Conservation (phyloP, 2,888 invertebrate genomes). For the Abrostola triplasia region DNA sequence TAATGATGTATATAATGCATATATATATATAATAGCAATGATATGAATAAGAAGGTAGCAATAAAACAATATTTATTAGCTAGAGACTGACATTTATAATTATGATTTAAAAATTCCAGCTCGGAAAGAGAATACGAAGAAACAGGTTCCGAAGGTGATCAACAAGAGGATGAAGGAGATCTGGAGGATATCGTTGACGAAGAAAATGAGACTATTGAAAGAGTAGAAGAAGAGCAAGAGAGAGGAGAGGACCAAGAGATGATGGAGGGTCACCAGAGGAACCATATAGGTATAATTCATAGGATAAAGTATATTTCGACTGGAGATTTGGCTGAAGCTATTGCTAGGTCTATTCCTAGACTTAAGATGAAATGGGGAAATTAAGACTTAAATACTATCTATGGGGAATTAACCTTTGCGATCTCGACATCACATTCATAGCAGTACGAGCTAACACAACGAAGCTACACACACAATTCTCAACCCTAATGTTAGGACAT, state of each 20-base stretch:
- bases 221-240: conserved; percentile 80
- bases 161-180: conserved; percentile 89
- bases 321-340: background rate
- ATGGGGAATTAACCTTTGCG: conserved; percentile 77
- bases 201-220: conserved; percentile 55
- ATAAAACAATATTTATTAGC: too few relatives aligned
- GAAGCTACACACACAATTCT: conserved; percentile 41
- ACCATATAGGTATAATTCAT: conserved; percentile 79
- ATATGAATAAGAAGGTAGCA: too few relatives aligned
- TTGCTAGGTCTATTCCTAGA: background rate
- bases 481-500: conserved; percentile 46
- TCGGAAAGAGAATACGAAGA: conserved; percentile 91
- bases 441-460: conserved; percentile 67
- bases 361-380: too few relatives aligned
- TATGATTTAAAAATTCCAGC: conserved; percentile 82
- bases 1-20: too few relatives aligned
- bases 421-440: conserved; percentile 57
- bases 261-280: conserved; percentile 80
- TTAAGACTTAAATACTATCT: too few relatives aligned
- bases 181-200: conserved; percentile 67
- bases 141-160: conserved; percentile 91
- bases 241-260: conserved; percentile 75
- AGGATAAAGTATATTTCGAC: conserved; percentile 13
- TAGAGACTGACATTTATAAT: too few relatives aligned
- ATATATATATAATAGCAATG: too few relatives aligned